Percentiles rank a stretch among this genome's conserved stretches.
These are phyloP conservation scores for Scaptomyza reducta DNA, from an alignment of 2,888 invertebrate species.

Conservation along the genomic window DNA sequence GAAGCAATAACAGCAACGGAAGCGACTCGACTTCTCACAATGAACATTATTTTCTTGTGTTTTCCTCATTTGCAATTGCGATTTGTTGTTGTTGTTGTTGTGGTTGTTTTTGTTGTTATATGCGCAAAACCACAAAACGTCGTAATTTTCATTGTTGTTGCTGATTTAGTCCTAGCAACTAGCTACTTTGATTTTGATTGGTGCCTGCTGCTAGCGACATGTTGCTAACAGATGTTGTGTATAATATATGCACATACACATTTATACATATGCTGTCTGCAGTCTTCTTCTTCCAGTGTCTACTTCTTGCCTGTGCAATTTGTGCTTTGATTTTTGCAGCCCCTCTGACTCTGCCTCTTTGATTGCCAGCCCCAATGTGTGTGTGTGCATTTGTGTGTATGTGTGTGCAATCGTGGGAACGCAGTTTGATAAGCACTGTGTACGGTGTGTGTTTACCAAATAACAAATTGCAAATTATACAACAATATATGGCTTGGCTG, in stretches of 20 bases:
- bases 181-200: slow-evolving; percentile 2
- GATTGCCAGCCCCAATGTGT: background rate
- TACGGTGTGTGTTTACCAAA: background rate
- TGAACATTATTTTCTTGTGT: slow-evolving; percentile 13
- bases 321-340: slow-evolving; percentile 17
- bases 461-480: background rate
- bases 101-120: slow-evolving; percentile 2
- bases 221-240: slow-evolving; percentile 52
- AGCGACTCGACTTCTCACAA: slow-evolving; percentile 11
- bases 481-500: background rate
- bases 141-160: slow-evolving; percentile 4
- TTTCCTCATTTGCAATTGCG: slow-evolving; percentile 18
- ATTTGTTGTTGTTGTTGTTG: slow-evolving; percentile 2
- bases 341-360: slow-evolving; percentile 9
- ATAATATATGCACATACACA: background rate
- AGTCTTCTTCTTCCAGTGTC: background rate
- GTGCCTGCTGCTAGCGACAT: slow-evolving; percentile 28
- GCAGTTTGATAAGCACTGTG: slow-evolving; percentile 25
- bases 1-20: slow-evolving; percentile 20
- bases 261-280: background rate
- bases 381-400: background rate
- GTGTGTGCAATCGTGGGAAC: slow-evolving; percentile 43
- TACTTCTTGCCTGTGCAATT: slow-evolving; percentile 14
- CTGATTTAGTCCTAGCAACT: background rate
- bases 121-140: slow-evolving; percentile 25